Conservation (phyloP, 2,888 invertebrate species). For the Erebia epiphron region DNA sequence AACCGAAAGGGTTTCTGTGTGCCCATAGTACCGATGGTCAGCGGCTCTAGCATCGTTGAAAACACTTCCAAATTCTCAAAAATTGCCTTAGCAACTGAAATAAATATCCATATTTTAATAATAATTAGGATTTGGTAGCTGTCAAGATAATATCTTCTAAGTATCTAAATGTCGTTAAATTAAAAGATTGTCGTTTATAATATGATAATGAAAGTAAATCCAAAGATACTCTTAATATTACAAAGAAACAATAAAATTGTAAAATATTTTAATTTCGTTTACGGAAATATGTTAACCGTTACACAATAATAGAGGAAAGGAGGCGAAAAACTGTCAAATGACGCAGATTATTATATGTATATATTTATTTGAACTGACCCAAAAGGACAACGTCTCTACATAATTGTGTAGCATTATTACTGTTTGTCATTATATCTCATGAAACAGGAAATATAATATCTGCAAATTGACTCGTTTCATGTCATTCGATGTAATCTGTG, state of each 20-base stretch:
- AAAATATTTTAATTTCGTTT: background rate
- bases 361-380: too few species aligned
- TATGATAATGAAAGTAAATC: background rate
- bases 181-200: background rate
- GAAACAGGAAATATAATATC: too few species aligned
- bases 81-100: slow-evolving; percentile 67
- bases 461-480: too few species aligned
- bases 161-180: too few species aligned
- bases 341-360: too few species aligned
- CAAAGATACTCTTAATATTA: background rate
- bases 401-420: too few species aligned
- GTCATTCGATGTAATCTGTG: too few species aligned
- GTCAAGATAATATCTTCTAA: background rate
- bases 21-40: slow-evolving; percentile 74
- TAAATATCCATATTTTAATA: background rate
- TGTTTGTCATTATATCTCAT: too few species aligned
- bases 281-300: slow-evolving; percentile 1
- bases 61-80: slow-evolving; percentile 72
- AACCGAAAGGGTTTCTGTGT: slow-evolving; percentile 77
- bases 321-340: background rate
- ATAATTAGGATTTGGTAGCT: background rate
- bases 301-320: slow-evolving; percentile 1
- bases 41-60: slow-evolving; percentile 66
- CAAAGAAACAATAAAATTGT: background rate
- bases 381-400: too few species aligned